Evolutionary conservation across 2,113 vertebrate genomes (phyloP), one percentile per base, ranked within the genome.

Genomic region (Marcusenius ussheri): DNA sequence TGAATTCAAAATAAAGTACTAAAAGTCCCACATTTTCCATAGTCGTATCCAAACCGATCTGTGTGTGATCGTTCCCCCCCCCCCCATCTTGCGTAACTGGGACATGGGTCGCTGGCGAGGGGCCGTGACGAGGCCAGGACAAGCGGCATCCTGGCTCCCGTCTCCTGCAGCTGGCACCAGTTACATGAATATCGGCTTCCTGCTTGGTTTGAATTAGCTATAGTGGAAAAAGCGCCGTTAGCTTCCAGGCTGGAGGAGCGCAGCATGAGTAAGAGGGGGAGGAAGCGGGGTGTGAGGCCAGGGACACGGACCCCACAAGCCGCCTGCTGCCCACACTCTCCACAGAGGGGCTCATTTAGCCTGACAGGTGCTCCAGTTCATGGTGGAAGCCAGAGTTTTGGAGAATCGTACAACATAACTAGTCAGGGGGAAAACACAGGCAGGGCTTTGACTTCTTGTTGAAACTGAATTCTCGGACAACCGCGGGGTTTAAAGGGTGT

Each of bases 281-380:
- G 19, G 4, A 19, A 2, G 17, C 17, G 53, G 90, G 88, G 74
- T 39, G 17, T 66, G 91, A 87, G 83, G 86, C 51, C 70, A 39
- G 53, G 3, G 86, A 93, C 91, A 91, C 91, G 91, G 89, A 45
- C 90, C 89, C 88, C 85, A 11, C 83, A 7, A 39, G 74, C 27
- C 15, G 11, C 74, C 74, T 42, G 74, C 31, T 17, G 74, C 35
- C 35, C 74, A 19, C 74, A 39, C 35, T 80, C 74, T 8, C 31
- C 74, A 80, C 74, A 39, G 31, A 80, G 74, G 15, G 74, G 62
- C 62, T 70, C n/a, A 31, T 70, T 70, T 31, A 31, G 62, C 62
- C 62, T 42, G 35, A 42, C 31, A 80, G 74, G 74, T 80, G 74
- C 74, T 80, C 5, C 13, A 80, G 17, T 80, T 42, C 31, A 80